These are phyloP conservation scores for Thereuonema tuberculata DNA, from an alignment of 1,140 invertebrate genomes.

Conservation along the genomic window DNA sequence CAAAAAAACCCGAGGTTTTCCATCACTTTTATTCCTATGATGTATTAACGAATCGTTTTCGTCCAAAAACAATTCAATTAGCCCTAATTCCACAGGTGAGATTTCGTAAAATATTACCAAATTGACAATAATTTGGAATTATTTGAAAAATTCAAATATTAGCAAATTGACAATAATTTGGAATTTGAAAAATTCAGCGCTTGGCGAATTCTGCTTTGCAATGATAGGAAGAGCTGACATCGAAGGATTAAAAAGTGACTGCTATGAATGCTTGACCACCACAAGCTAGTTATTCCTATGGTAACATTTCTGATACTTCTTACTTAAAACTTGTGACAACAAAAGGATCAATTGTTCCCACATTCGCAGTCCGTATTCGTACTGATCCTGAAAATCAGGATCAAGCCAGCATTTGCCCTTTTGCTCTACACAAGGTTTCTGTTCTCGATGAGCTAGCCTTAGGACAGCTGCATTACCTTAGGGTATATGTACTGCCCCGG, in stretches of 20 bases:
- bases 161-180: too few species aligned
- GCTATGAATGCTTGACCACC: slow-evolving; percentile 70
- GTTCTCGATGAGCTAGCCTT: slow-evolving; percentile 68
- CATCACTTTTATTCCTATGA: too few species aligned
- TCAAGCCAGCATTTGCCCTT: too few species aligned
- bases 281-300: slow-evolving; percentile 73
- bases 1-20: too few species aligned
- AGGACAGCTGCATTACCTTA: slow-evolving; percentile 75
- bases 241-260: slow-evolving; percentile 72
- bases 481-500: slow-evolving; percentile 66
- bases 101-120: too few species aligned
- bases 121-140: too few species aligned
- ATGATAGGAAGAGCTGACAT: slow-evolving; percentile 82
- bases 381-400: slow-evolving; percentile 61
- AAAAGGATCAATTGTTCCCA: slow-evolving; percentile 65
- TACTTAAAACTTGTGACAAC: slow-evolving; percentile 23
- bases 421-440: slow-evolving; percentile 68
- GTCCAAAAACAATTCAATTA: too few species aligned
- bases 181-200: slow-evolving; percentile 36
- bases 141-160: too few species aligned
- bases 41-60: too few species aligned
- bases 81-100: too few species aligned
- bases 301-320: slow-evolving; percentile 23
- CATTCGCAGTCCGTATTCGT: slow-evolving; percentile 57
- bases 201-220: too few species aligned